A percentile compares a stretch with the other conserved stretches of the same genome.
Conservation (phyloP, 2,888 invertebrate species). For the Hesperia comma region DNA sequence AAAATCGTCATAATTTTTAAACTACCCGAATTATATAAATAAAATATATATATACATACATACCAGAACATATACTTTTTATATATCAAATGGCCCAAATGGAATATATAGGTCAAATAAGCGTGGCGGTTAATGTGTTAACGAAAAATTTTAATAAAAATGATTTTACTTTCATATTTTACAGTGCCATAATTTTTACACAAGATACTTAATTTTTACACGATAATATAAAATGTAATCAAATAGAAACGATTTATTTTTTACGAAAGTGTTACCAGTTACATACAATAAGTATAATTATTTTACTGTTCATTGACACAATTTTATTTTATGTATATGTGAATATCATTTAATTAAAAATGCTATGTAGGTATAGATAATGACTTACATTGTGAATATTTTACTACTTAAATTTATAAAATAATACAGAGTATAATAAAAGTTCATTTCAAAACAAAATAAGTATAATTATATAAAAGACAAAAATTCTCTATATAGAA, state of each 20-base stretch:
- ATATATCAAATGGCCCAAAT: too few species aligned
- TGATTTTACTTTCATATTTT: neutral
- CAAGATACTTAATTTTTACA: constrained; percentile 4
- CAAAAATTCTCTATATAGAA: neutral
- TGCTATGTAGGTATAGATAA: constrained; percentile 13
- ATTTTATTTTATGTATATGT: neutral
- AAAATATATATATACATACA: too few species aligned
- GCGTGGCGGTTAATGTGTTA: too few species aligned
- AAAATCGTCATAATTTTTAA: too few species aligned
- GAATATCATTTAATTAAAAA: neutral
- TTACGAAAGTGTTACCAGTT: constrained; percentile 28
- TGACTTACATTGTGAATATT: constrained; percentile 17
- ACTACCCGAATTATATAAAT: too few species aligned
- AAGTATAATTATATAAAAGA: neutral
- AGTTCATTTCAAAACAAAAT: constrained; percentile 9
- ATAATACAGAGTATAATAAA: constrained; percentile 2
- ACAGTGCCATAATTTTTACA: constrained; percentile 6
- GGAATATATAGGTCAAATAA: too few species aligned
- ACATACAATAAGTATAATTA: constrained; percentile 9
- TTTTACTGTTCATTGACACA: neutral
- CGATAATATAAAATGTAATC: neutral
- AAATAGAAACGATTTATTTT: neutral
- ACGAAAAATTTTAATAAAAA: neutral
- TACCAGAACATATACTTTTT: too few species aligned
- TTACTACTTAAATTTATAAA: constrained; percentile 15